These are phyloP conservation scores for Trichopria drosophilae DNA, from an alignment of 2,888 invertebrate species.

Conservation along the genomic window DNA sequence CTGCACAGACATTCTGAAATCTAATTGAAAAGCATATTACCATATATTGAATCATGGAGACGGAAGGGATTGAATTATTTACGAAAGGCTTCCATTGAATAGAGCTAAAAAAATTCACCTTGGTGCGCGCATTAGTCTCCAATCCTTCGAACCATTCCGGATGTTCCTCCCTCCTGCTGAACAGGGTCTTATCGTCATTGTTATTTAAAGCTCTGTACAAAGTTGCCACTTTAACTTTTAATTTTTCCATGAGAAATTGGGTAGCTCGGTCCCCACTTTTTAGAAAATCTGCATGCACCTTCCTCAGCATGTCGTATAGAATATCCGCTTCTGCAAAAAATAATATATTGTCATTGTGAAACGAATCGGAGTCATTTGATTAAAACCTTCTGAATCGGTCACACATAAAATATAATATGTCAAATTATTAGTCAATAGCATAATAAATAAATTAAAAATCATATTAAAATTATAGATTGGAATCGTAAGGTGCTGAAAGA, in stretches of 20 bases:
- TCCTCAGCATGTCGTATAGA: slow-evolving; percentile 71
- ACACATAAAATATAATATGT: too few relatives aligned
- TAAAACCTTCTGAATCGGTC: too few relatives aligned
- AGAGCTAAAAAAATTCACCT: slow-evolving; percentile 41
- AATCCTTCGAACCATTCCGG: slow-evolving; percentile 80
- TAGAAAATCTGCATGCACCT: slow-evolving; percentile 70
- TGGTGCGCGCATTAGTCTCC: slow-evolving; percentile 51
- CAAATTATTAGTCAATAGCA: too few relatives aligned
- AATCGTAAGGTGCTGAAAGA: too few relatives aligned
- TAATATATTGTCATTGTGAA: too few relatives aligned
- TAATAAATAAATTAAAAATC: too few relatives aligned
- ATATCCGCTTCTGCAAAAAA: slow-evolving; percentile 69
- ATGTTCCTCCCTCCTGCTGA: slow-evolving; percentile 69
- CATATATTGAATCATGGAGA: background rate
- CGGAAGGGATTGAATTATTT: background rate
- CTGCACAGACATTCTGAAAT: too few relatives aligned
- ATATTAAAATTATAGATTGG: too few relatives aligned
- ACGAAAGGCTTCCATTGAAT: background rate
- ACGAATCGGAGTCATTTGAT: too few relatives aligned
- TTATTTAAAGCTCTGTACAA: slow-evolving; percentile 52
- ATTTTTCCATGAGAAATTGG: slow-evolving; percentile 70
- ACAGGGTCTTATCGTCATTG: slow-evolving; percentile 63
- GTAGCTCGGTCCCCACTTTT: slow-evolving; percentile 72
- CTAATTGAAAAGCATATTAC: too few relatives aligned
- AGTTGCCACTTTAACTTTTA: slow-evolving; percentile 62